Base-by-base conservation (phyloP, 2,113 vertebrate species). In the Edolisoma coerulescens region DNA sequence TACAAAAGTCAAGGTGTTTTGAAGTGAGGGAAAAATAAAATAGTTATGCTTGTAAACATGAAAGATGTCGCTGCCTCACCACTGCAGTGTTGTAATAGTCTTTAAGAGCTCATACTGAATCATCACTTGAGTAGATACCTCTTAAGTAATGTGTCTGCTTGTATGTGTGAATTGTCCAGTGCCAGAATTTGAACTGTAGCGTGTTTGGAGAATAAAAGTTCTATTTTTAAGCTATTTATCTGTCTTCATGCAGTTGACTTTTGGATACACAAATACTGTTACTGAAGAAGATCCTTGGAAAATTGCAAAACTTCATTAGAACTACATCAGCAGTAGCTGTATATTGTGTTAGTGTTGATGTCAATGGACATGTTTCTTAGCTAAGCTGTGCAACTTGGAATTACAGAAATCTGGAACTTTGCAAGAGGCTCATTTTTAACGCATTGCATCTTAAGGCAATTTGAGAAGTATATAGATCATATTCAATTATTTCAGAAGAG, bases 341-440 rank as follows among this genome's bases (percentile, higher is more conserved):
- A 4, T 69, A 4, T 61, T 45, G 21, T 50, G 63, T 63, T 80
- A 53, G 13, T 4, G 2, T 44, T 81, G 77, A 47, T 50, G 32
- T 44, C 10, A 3, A 2, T 1, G 4, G 18, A n/a, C 2, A 0
- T 19, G 18, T 77, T 80, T 39, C 17, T 71, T 3, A 3, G 12
- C 21, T 53, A 52, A 52, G 24, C 47, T 86, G 30, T 68, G 22
- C n/a, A 64, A 50, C 10, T 19, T 17, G 8, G 13, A 69, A 30
- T 73, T 69, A 49, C 0, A 3, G 73, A 67, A 70, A 75, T 39
- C 37, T 78, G 39, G 15, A 67, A 42, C 45, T 87, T 93, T 64
- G 33, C 39, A 68, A 33, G 57, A 71, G 33, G 35, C 35, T 94
- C 6, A 4, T 84, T 67, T 52, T 53, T 70, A 84, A 75, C 7